Base-by-base conservation (phyloP, 2,113 vertebrate species). In the Propithecus coquereli region DNA sequence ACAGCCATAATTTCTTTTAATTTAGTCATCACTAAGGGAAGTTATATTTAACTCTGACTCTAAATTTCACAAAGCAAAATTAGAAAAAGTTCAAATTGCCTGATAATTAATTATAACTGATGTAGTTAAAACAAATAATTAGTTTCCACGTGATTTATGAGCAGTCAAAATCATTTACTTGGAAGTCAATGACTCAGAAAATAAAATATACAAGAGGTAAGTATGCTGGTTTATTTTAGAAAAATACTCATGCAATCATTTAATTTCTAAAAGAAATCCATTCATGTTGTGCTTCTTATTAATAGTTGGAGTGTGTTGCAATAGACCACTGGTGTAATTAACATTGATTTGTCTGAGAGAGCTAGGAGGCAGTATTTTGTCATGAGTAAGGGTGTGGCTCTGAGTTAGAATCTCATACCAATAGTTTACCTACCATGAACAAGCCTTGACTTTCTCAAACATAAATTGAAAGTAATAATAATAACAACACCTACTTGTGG, bases 101-200 rank as follows among this genome's bases (percentile, higher is more conserved):
- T n/a, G 70, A 84, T 90, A 95, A 83, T 95, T 92, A 96, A 87
- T 97, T 97, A 87, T 86, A 95, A 88, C 65, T 65, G 20, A 92
- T 87, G 18, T 92, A 50, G 34, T 81, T 96, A 73, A 94, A 97
- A 90, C 76, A 95, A 96, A 87, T 94, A 95, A 97, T 96, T 86
- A 76, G 37, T 95, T 96, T 95, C 22, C 50, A 87, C 71, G 52
- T 85, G 52, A 95, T 82, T 90, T 88, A 94, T 54, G 81, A 91
- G 54, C 17, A 95, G 45, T 81, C 52, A 71, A 92, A 96, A 65
- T 54, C 59, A 92, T 92, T 95, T 81, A 47, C 57, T 94, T 70
- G n/a, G 12, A 91, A 97, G 43, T 71, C 83, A 96, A 85, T 91
- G 45, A 61, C 71, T 90, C 59, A 81, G 70, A 92, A 90, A 87